These are phyloP conservation scores for Euura lappo DNA, from an alignment of 1,140 invertebrate genomes.

Conservation along the genomic window DNA sequence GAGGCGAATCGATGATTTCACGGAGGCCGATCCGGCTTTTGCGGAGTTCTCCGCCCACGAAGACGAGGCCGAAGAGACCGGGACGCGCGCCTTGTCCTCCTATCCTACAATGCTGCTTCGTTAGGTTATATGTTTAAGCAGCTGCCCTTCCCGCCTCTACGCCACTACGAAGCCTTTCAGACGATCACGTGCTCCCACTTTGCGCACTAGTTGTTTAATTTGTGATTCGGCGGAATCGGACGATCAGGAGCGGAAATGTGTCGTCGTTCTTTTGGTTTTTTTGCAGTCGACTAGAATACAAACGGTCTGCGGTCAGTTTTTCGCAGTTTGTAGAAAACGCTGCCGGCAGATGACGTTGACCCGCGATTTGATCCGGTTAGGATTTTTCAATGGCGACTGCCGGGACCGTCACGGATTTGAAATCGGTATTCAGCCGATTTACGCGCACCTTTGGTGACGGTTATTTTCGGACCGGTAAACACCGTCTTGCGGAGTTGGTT, in stretches of 20 bases:
- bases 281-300: background rate
- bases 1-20: constrained; percentile 58
- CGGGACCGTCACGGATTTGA: constrained; percentile 40
- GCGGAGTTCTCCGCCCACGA: constrained; percentile 57
- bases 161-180: background rate
- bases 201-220: too few relatives aligned
- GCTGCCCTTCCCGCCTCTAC: background rate
- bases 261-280: background rate
- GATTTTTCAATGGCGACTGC: constrained; percentile 30
- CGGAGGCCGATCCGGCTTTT: constrained; percentile 56
- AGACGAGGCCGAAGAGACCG: constrained; percentile 28
- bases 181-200: too few relatives aligned
- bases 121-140: constrained; percentile 37
- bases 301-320: background rate
- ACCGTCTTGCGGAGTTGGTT: constrained; percentile 8
- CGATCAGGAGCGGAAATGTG: too few relatives aligned
- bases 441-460: constrained; percentile 42
- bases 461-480: constrained; percentile 34
- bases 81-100: constrained; percentile 8
- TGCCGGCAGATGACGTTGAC: constrained; percentile 31
- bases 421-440: constrained; percentile 42
- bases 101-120: constrained; percentile 54
- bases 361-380: constrained; percentile 42
- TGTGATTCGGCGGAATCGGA: too few relatives aligned
- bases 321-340: background rate